phyloP scores from a whole-genome alignment of 2,113 vertebrate species.

The Himantopus leucocephalus region DNA sequence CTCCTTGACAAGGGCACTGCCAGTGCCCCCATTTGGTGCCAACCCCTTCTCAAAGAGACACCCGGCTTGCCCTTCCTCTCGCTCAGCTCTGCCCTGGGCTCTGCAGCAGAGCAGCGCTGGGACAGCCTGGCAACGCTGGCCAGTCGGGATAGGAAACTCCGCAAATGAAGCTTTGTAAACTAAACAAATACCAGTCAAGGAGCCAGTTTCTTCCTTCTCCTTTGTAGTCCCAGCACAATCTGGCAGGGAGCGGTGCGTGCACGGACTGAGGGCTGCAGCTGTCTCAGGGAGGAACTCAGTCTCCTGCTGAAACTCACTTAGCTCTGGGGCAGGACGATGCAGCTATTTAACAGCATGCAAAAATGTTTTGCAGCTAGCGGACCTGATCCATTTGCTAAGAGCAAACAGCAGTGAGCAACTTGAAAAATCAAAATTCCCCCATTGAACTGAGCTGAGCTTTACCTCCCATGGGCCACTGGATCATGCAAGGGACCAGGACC shows the following conservation, averaged over 20 bases:
- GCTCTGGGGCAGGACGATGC: neutral
- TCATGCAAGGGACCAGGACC: neutral
- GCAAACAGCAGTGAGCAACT: neutral
- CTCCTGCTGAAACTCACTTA: accelerated
- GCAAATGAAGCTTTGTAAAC: neutral
- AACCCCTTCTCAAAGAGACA: neutral
- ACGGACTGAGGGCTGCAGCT: neutral
- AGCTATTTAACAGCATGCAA: neutral
- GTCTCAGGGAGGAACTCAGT: neutral
- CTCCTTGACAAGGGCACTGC: neutral
- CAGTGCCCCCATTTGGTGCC: neutral
- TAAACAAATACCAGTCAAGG: neutral
- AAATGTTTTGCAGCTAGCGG: neutral
- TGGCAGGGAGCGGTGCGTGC: neutral
- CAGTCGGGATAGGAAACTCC: neutral
- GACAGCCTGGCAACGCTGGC: neutral
- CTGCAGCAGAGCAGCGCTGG: neutral
- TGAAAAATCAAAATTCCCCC: neutral
- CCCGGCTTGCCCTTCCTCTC: accelerated
- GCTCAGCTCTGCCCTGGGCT: accelerated
- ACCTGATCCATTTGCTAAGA: neutral
- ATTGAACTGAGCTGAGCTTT: neutral
- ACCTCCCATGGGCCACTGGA: accelerated
- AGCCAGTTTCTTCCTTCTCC: neutral
- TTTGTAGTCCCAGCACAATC: neutral